Base-by-base conservation (phyloP, 2,113 vertebrate genomes). In the Syrrhaptes paradoxus region DNA sequence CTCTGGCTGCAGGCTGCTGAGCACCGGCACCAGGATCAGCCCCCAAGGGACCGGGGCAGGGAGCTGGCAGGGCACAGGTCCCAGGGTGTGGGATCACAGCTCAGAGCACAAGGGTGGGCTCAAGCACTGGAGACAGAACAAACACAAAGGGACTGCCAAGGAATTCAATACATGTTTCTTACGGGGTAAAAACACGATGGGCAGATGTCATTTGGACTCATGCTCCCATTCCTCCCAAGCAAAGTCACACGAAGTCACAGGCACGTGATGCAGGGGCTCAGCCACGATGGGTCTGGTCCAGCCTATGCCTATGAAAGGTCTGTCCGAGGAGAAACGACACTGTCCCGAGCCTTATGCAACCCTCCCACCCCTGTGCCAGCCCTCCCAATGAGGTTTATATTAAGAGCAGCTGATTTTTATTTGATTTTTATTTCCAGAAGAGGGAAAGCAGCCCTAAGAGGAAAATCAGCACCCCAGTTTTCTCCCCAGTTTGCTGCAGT, bases 171-270 rank as follows among this genome's bases (percentile, higher is more conserved):
- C 1, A 3, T 17, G 10, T 38, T 63, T 38, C 12, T 58, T 11
- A 6, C 0, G 3, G 62, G n/a, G 38, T 17, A 48, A 28, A 8
- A 3, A 31, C 9, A 6, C 0, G 7, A 21, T 7, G 21, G 76
- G 38, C n/a, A 79, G 38, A 6, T 28, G 41, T 6, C 59, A 25
- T 32, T 17, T 17, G 54, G 26, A 14, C 34, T 51, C 52, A 5
- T 6, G 5, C 4, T 54, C 34, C 51, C 28, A 6, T 14, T 0
- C 17, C 21, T 58, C 29, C 70, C 26, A 25, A 36, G 36, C 36
- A 24, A 46, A 46, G 25, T 31, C 66, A 29, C 20, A 7, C 9
- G 31, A 51, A n/a, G 61, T 12, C 57, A 25, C 36, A 24, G 34
- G 38, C 4, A 10, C 11, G 0, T 0, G 4, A 19, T 2, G 52